phyloP scores from a whole-genome alignment of 2,113 vertebrate species.

The Tauraco erythrolophus region DNA sequence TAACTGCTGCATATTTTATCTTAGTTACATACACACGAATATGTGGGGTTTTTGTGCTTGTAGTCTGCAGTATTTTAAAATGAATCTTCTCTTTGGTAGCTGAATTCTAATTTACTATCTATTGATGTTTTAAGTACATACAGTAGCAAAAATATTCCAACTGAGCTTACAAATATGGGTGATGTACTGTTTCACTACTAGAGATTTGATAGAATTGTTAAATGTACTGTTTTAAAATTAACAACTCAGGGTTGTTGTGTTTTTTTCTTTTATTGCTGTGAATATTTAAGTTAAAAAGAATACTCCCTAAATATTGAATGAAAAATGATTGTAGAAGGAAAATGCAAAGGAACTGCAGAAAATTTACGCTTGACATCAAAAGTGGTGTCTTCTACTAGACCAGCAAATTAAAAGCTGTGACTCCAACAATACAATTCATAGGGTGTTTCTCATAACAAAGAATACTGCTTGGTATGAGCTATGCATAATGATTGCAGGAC shows the following conservation, averaged over 20 bases:
- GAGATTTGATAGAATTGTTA: background rate
- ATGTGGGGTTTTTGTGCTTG: background rate
- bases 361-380: background rate
- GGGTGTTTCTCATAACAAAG: constrained; percentile 9
- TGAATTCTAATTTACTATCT: background rate
- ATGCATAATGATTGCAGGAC: background rate
- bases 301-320: background rate
- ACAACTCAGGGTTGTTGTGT: background rate
- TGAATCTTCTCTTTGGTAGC: background rate
- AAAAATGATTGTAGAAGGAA: background rate
- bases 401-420: background rate
- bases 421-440: background rate
- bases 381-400: background rate
- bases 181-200: background rate
- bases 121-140: background rate
- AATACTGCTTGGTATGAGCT: background rate
- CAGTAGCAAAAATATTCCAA: background rate
- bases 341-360: background rate
- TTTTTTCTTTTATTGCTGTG: background rate
- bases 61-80: background rate
- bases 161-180: background rate
- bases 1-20: background rate
- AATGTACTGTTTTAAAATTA: background rate
- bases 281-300: background rate
- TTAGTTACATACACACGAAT: background rate